Percentiles rank a stretch among this genome's conserved stretches.
phyloP scores from a whole-genome alignment of 2,888 invertebrate species.

The Scaptomyza cyrtandrae region DNA sequence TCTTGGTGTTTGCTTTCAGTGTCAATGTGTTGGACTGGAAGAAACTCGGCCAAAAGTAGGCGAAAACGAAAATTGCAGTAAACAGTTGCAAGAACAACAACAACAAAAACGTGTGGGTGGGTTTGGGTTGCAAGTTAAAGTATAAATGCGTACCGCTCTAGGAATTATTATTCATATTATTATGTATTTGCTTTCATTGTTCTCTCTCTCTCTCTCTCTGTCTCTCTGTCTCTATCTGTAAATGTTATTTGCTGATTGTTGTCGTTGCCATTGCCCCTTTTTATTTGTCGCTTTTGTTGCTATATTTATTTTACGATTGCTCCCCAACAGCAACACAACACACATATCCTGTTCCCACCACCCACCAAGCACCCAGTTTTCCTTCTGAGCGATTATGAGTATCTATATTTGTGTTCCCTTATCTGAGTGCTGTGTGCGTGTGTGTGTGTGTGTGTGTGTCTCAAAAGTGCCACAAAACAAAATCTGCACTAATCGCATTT shows the following conservation, averaged over 20 bases:
- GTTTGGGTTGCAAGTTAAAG: slow-evolving; percentile 3
- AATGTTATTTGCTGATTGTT: slow-evolving; percentile 10
- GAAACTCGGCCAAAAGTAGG: slow-evolving; percentile 30
- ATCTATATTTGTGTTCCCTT: slow-evolving; percentile 6
- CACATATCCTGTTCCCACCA: slow-evolving; percentile 33
- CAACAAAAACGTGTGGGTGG: slow-evolving; percentile 22
- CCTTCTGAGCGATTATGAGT: slow-evolving; percentile 14
- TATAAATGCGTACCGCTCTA: slow-evolving; percentile 47
- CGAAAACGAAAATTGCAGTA: slow-evolving; percentile 45
- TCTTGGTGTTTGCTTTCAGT: slow-evolving; percentile 41
- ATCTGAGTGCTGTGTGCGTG: neutral
- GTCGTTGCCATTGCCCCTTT: slow-evolving; percentile 24
- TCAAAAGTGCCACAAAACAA: slow-evolving; percentile 36
- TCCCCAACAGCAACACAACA: slow-evolving; percentile 12
- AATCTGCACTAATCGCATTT: slow-evolving; percentile 71
- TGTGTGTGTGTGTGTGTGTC: neutral
- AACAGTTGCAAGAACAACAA: slow-evolving; percentile 46
- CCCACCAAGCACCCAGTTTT: slow-evolving; percentile 3
- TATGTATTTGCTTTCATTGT: slow-evolving; percentile 60
- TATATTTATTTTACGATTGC: slow-evolving; percentile 44
- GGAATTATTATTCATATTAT: slow-evolving; percentile 60
- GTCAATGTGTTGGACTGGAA: slow-evolving; percentile 63
- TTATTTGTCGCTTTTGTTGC: slow-evolving; percentile 11
- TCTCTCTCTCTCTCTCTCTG: neutral
- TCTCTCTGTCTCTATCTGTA: neutral